phyloP scores from a whole-genome alignment of 2,888 invertebrate genomes.

The Muscina levida region DNA sequence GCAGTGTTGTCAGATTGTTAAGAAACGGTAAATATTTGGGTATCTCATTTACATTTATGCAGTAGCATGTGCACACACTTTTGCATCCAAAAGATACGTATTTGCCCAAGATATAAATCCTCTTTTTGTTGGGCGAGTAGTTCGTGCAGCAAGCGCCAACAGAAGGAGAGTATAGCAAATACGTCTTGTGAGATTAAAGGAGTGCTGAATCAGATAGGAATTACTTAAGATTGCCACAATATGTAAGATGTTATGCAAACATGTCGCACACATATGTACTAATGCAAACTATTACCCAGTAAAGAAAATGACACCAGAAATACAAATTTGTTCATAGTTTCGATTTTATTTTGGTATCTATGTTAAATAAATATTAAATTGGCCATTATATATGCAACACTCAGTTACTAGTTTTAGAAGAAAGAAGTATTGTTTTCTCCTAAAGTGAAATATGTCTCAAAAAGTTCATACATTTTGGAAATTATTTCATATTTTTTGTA shows the following conservation, averaged over 20 bases:
- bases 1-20: background rate
- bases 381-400: too few species aligned
- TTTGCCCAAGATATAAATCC: conserved; percentile 14
- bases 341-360: too few species aligned
- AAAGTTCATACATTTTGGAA: too few species aligned
- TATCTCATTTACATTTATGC: background rate
- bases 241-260: conserved; percentile 62
- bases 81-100: background rate
- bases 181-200: conserved; percentile 68
- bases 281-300: too few species aligned
- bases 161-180: conserved; percentile 69
- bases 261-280: conserved; percentile 46
- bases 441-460: too few species aligned
- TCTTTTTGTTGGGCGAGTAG: background rate
- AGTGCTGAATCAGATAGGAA: conserved; percentile 70
- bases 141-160: conserved; percentile 51
- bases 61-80: background rate
- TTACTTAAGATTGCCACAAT: conserved; percentile 64
- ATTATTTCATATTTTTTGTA: too few species aligned
- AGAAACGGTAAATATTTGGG: background rate
- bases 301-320: too few species aligned
- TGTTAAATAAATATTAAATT: too few species aligned
- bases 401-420: too few species aligned
- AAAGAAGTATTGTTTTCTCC: too few species aligned
- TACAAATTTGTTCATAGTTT: too few species aligned